Conservation (phyloP, 2,888 invertebrate genomes). For the Noctua pronuba region DNA sequence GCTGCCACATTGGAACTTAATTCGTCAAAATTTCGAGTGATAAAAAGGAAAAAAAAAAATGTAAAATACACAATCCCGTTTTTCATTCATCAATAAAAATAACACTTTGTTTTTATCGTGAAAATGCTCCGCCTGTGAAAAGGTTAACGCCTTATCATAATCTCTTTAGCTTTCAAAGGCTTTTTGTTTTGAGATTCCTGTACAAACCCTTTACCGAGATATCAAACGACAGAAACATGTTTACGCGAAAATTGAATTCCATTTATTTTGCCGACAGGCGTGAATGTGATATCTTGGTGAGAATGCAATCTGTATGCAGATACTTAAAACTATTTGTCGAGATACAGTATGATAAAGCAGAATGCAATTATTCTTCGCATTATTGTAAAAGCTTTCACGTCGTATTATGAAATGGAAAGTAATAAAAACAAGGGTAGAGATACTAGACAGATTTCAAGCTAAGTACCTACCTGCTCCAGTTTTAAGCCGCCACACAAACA, state of each 20-base stretch:
- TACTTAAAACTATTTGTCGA: constrained; percentile 50
- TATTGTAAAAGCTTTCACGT: constrained; percentile 65
- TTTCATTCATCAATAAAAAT: constrained; percentile 35
- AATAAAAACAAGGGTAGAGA: constrained; percentile 47
- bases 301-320: constrained; percentile 23
- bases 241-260: constrained; percentile 36
- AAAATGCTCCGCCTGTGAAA: constrained; percentile 29
- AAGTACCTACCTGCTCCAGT: constrained; percentile 43
- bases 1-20: neutral
- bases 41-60: constrained; percentile 5
- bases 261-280: constrained; percentile 19
- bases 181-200: constrained; percentile 38
- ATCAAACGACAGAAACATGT: constrained; percentile 41
- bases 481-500: constrained; percentile 40
- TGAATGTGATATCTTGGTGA: constrained; percentile 14
- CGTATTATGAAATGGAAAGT: constrained; percentile 48
- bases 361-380: constrained; percentile 58
- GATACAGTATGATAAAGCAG: constrained; percentile 35
- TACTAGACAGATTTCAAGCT: constrained; percentile 47
- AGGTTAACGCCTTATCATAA: constrained; percentile 52
- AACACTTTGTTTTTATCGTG: constrained; percentile 44
- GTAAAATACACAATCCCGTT: constrained; percentile 8
- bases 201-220: constrained; percentile 30
- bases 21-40: neutral
- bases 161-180: constrained; percentile 37